Conservation (phyloP, 2,113 vertebrate genomes). For the Nipponia nippon region DNA sequence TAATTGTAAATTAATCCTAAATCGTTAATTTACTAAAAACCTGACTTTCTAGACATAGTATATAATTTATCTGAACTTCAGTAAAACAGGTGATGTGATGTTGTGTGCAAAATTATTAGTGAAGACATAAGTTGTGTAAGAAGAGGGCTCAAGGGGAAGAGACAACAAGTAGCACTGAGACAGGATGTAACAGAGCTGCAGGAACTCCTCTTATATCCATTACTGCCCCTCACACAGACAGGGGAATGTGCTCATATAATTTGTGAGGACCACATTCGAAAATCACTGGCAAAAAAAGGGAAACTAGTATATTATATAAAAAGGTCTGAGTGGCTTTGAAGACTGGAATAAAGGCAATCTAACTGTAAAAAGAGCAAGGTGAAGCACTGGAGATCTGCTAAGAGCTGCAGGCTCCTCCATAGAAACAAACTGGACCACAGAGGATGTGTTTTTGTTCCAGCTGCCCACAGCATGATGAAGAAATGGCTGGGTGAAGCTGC, state of each 20-base stretch:
- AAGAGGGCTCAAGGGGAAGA: not conserved
- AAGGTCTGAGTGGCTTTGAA: not conserved
- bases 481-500: not conserved
- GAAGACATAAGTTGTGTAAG: not conserved
- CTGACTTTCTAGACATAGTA: not conserved
- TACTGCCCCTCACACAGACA: not conserved
- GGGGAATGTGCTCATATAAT: not conserved
- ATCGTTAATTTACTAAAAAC: not conserved
- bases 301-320: not conserved
- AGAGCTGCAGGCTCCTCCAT: not conserved
- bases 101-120: not conserved
- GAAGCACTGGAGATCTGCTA: not conserved
- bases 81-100: not conserved
- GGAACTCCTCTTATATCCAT: not conserved
- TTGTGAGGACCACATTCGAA: not conserved
- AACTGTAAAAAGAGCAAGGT: not conserved
- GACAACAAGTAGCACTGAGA: not conserved
- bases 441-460: not conserved
- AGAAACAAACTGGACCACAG: not conserved
- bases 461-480: fast-evolving
- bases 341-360: not conserved
- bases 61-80: not conserved
- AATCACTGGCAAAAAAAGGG: not conserved
- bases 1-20: not conserved
- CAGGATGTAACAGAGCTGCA: not conserved